Percentiles rank a stretch among this genome's conserved stretches.
Evolutionary conservation across 2,113 vertebrate genomes (phyloP).

Genomic region (Ptyas mucosa): DNA sequence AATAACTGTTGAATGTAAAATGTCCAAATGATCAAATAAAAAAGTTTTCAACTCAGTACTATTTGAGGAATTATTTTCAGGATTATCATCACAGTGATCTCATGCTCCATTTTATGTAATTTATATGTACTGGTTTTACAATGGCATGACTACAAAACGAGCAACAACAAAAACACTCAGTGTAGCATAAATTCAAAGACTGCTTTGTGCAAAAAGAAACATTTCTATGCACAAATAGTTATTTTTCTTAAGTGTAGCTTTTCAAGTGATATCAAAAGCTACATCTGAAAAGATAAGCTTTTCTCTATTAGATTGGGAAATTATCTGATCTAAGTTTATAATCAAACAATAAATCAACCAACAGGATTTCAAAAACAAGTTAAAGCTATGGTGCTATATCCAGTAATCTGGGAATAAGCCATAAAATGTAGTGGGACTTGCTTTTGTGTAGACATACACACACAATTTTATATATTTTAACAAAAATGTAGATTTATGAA

Average conservation of each 20-base stretch:
- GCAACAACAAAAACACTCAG: background rate
- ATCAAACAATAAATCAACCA: background rate
- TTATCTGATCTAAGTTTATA: background rate
- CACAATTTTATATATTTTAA: constrained; percentile 2
- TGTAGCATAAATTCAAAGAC: background rate
- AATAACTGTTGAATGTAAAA: background rate
- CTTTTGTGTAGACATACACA: background rate
- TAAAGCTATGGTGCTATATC: background rate
- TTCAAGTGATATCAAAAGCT: background rate
- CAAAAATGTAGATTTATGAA: background rate
- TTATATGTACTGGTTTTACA: background rate
- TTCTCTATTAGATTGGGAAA: background rate
- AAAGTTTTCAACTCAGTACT: background rate
- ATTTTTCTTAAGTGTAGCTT: background rate
- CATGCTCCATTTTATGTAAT: background rate
- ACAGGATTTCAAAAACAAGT: background rate
- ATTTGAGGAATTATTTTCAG: background rate
- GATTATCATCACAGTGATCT: background rate
- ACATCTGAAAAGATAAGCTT: background rate
- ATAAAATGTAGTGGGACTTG: background rate
- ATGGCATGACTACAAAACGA: background rate
- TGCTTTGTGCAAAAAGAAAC: background rate
- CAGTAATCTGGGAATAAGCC: background rate
- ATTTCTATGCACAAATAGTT: background rate
- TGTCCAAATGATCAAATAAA: background rate